Evolutionary conservation across 2,888 invertebrate species (phyloP).

Genomic region (Pseudeuparius sepicola): DNA sequence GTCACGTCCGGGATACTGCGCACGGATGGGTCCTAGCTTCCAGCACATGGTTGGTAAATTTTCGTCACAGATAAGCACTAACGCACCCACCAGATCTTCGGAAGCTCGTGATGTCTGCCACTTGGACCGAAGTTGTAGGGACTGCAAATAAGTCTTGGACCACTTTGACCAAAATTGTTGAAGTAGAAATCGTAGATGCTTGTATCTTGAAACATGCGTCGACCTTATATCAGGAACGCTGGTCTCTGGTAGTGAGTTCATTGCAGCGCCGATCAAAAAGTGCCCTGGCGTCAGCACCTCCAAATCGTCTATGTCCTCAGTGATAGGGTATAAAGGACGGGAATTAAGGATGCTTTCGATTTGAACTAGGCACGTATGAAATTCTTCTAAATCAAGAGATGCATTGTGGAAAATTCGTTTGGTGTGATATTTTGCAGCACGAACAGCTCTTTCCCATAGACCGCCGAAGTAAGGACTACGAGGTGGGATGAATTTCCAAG

Average conservation of each 20-base stretch:
- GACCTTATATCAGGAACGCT: constrained; percentile 12
- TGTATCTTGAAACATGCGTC: constrained; percentile 20
- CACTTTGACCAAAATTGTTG: constrained; percentile 22
- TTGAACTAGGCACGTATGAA: constrained; percentile 25
- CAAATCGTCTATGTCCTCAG: constrained; percentile 23
- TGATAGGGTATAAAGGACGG: constrained; percentile 25
- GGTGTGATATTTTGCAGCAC: constrained; percentile 27
- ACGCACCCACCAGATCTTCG: too few relatives aligned
- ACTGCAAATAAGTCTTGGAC: constrained; percentile 23
- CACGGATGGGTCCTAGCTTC: too few relatives aligned
- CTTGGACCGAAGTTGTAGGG: constrained; percentile 20
- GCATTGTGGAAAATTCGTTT: constrained; percentile 21
- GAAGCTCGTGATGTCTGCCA: too few relatives aligned
- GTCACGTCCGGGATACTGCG: too few relatives aligned
- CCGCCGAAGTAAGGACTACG: too few relatives aligned
- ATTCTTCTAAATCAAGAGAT: constrained; percentile 27
- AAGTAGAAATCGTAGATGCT: constrained; percentile 18
- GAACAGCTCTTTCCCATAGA: constrained; percentile 30
- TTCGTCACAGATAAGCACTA: too few relatives aligned
- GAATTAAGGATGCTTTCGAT: constrained; percentile 29
- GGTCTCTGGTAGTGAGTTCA: constrained; percentile 20
- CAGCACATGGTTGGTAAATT: too few relatives aligned
- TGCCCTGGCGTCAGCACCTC: constrained; percentile 24
- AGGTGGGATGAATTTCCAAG: constrained; percentile 30
- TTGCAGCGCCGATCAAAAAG: constrained; percentile 23